These are phyloP conservation scores for Musca domestica DNA, from an alignment of 1,140 invertebrate genomes.

Conservation along the genomic window DNA sequence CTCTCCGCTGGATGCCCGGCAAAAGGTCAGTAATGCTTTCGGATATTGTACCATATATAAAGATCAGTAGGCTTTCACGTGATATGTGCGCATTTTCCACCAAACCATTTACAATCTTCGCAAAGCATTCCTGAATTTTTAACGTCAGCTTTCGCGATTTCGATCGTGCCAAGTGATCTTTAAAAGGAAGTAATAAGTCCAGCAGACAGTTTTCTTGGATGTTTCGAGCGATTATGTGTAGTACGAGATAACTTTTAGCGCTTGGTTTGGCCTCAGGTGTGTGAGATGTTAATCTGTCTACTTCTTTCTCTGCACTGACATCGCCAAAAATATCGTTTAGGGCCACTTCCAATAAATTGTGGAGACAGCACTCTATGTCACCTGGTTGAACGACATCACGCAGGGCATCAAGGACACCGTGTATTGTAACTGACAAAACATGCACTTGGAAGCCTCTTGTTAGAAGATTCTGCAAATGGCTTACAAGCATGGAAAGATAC, in stretches of 20 bases:
- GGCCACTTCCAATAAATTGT: slow-evolving; percentile 80
- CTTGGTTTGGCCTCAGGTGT: slow-evolving; percentile 73
- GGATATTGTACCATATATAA: slow-evolving; percentile 76
- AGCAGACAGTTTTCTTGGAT: slow-evolving; percentile 74
- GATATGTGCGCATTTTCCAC: slow-evolving; percentile 76
- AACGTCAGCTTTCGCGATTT: slow-evolving; percentile 77
- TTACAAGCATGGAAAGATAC: slow-evolving; percentile 75
- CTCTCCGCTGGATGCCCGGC: slow-evolving; percentile 58
- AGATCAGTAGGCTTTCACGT: slow-evolving; percentile 71
- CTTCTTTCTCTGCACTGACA: slow-evolving; percentile 87
- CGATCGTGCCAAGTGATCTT: slow-evolving; percentile 73
- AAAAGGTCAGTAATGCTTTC: slow-evolving; percentile 73
- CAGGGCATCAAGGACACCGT: slow-evolving; percentile 74
- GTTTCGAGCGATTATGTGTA: slow-evolving; percentile 76
- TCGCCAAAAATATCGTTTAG: slow-evolving; percentile 86
- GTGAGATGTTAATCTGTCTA: slow-evolving; percentile 78
- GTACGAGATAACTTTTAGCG: slow-evolving; percentile 85
- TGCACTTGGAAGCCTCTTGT: slow-evolving; percentile 92
- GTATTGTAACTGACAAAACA: slow-evolving; percentile 85
- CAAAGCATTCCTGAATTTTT: slow-evolving; percentile 78
- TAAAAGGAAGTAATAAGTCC: slow-evolving; percentile 78
- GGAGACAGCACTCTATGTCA: slow-evolving; percentile 76
- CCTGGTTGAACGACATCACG: slow-evolving; percentile 58
- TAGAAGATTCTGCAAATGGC: slow-evolving; percentile 77
- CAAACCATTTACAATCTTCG: slow-evolving; percentile 75